Percentiles rank a stretch among this genome's conserved stretches.
phyloP scores from a whole-genome alignment of 2,797 vertebrate genomes.

The Linurgus olivaceus region DNA sequence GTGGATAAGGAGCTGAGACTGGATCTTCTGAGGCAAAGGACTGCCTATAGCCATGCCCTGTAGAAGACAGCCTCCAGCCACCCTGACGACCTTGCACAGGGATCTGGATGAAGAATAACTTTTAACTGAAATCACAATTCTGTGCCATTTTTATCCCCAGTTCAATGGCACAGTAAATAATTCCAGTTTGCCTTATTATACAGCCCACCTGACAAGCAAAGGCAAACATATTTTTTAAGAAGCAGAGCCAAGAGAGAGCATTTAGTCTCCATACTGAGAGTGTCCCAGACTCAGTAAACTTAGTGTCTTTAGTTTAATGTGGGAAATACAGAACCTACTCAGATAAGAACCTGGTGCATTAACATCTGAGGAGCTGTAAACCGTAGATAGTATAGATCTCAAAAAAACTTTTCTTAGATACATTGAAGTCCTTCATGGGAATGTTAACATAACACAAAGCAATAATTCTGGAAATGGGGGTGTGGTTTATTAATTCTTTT shows the following conservation, averaged over 20 bases:
- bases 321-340: neutral
- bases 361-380: neutral
- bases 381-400: neutral
- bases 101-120: neutral
- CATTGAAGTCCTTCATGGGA: neutral
- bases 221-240: neutral
- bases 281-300: neutral
- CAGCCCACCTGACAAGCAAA: neutral
- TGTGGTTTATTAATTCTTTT: neutral
- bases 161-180: neutral
- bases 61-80: neutral
- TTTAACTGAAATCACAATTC: neutral
- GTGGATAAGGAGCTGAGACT: neutral
- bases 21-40: neutral
- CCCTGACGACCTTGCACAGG: neutral
- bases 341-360: neutral
- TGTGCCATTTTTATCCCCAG: neutral
- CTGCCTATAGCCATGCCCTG: neutral
- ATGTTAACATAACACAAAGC: neutral
- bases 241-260: neutral
- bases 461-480: neutral
- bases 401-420: neutral
- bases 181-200: neutral
- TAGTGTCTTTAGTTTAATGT: neutral
- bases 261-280: neutral